These are phyloP conservation scores for Enoplolaimus lenunculus DNA, from an alignment of 2,888 invertebrate species.

Conservation along the genomic window DNA sequence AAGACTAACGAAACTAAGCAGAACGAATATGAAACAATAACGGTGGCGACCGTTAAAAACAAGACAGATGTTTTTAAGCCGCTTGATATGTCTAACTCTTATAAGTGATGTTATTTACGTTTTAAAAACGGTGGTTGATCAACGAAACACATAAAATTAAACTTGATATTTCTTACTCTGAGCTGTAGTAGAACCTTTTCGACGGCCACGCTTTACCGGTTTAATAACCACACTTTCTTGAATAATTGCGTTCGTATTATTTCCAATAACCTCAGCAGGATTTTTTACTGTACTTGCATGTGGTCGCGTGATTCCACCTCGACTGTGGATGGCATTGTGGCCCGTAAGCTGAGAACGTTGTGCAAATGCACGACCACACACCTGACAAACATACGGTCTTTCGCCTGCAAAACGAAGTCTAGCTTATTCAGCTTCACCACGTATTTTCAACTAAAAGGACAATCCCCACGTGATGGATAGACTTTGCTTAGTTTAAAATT, in stretches of 20 bases:
- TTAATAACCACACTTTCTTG: not conserved
- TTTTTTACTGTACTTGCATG: not conserved
- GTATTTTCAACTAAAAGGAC: too few species aligned
- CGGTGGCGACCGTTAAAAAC: too few species aligned
- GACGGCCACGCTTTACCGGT: not conserved
- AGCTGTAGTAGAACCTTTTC: not conserved
- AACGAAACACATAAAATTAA: too few species aligned
- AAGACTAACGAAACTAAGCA: too few species aligned
- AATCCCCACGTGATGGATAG: too few species aligned
- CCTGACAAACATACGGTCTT: not conserved
- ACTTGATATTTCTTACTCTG: not conserved
- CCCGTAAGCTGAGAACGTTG: conserved; percentile 38
- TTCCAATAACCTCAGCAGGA: not conserved
- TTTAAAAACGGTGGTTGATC: too few species aligned
- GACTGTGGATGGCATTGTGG: conserved; percentile 35
- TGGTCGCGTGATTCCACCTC: conserved; percentile 11
- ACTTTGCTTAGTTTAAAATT: too few species aligned
- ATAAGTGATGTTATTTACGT: too few species aligned
- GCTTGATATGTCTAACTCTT: too few species aligned
- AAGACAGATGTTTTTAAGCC: too few species aligned
- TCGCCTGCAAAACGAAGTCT: conserved; percentile 26
- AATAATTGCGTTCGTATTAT: not conserved
- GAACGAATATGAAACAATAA: too few species aligned
- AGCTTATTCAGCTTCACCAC: too few species aligned
- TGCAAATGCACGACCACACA: conserved; percentile 34